Evolutionary conservation across 1,140 invertebrate species (phyloP).

Genomic region (Drosophila punjabiensis): DNA sequence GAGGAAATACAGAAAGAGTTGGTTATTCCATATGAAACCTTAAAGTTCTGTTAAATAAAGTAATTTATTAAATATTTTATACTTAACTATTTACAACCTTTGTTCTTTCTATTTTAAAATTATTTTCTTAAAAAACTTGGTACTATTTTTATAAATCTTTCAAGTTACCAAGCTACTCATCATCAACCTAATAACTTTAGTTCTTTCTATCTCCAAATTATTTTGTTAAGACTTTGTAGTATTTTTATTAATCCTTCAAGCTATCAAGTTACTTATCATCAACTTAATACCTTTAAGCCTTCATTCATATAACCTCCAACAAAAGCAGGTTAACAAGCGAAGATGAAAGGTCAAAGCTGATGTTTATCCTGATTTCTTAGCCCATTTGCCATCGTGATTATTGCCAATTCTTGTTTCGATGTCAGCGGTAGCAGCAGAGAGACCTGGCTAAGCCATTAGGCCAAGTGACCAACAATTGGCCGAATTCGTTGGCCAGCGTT

Average conservation of each 20-base stretch:
- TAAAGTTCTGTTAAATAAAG: background rate
- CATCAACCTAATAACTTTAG: background rate
- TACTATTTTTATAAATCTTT: background rate
- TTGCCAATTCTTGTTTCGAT: conserved; percentile 43
- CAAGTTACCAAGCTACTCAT: background rate
- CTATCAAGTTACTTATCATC: background rate
- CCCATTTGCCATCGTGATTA: conserved; percentile 49
- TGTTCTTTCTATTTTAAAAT: too few relatives aligned
- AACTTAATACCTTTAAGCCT: conserved; percentile 2
- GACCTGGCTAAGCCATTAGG: conserved; percentile 26
- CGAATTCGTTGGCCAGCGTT: conserved; percentile 50
- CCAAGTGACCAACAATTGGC: conserved; percentile 38
- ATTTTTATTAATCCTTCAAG: background rate
- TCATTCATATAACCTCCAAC: background rate
- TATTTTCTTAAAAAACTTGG: too few relatives aligned
- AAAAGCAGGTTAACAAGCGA: conserved; percentile 12
- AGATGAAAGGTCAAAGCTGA: conserved; percentile 44
- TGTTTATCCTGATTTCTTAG: conserved; percentile 38
- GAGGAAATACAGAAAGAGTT: background rate
- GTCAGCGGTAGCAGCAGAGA: conserved; percentile 11
- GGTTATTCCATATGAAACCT: background rate
- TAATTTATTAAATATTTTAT: background rate
- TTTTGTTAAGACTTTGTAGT: background rate
- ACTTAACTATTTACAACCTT: background rate
- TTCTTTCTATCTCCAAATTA: too few relatives aligned